A percentile compares a stretch with the other conserved stretches of the same genome.
Conservation (phyloP, 2,797 vertebrate species). For the Anabacerthia variegaticeps region DNA sequence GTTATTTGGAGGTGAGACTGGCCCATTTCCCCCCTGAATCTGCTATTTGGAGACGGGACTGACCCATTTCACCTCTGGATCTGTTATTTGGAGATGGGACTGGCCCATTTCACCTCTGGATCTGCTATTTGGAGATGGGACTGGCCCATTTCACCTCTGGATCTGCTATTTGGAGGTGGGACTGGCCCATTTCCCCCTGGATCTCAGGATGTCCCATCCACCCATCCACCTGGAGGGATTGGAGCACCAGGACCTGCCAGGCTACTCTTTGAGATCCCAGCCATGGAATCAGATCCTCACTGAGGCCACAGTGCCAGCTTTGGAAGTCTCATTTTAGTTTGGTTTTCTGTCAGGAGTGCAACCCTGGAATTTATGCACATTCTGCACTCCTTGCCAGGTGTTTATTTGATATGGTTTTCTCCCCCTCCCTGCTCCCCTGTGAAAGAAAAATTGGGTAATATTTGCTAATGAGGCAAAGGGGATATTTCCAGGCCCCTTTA, state of each 20-base stretch:
- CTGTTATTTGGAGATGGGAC: too few relatives aligned
- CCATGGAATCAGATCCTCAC: neutral
- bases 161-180: neutral
- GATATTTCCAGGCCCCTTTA: conserved; percentile 13
- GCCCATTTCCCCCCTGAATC: fast-evolving
- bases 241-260: neutral
- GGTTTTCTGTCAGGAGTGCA: conserved; percentile 30
- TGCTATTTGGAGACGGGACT: too few relatives aligned
- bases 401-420: conserved; percentile 50
- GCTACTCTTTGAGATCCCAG: neutral
- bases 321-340: neutral
- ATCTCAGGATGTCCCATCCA: neutral
- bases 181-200: fast-evolving
- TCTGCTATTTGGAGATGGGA: neutral
- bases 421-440: neutral
- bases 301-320: neutral
- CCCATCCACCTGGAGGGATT: fast-evolving
- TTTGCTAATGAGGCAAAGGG: conserved; percentile 65
- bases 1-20: neutral
- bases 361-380: conserved; percentile 57
- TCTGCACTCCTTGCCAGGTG: conserved; percentile 58
- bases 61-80: neutral
- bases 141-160: too few relatives aligned
- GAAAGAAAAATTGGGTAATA: conserved; percentile 58
- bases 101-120: too few relatives aligned